Percentiles rank a stretch among this genome's conserved stretches.
Conservation (phyloP, 1,140 invertebrate genomes). For the Temnothorax longispinosus region DNA sequence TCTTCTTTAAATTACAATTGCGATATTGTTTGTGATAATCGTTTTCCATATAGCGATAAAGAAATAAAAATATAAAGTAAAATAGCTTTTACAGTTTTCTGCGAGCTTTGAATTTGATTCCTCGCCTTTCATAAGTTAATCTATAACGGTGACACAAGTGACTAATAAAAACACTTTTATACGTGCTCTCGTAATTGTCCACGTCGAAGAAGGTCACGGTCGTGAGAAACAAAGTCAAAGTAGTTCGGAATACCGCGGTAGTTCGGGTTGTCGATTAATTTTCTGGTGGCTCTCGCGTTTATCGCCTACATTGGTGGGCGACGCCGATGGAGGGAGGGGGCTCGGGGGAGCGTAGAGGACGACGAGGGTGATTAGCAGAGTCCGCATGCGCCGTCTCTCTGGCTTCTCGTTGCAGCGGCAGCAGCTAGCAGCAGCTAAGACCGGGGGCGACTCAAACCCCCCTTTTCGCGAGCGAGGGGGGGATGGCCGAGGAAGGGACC, state of each 20-base stretch:
- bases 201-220: constrained; percentile 64
- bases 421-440: constrained; percentile 75
- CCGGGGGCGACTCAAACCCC: constrained; percentile 76
- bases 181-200: neutral
- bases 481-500: constrained; percentile 68
- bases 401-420: constrained; percentile 68
- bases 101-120: neutral
- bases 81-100: neutral
- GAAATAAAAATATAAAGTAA: neutral
- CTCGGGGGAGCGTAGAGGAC: constrained; percentile 73
- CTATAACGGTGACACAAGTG: no score
- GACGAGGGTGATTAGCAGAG: constrained; percentile 78
- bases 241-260: constrained; percentile 59
- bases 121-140: neutral
- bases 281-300: constrained; percentile 67
- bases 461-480: constrained; percentile 63
- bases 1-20: neutral
- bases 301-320: constrained; percentile 54
- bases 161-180: neutral
- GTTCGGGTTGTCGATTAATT: constrained; percentile 70
- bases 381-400: constrained; percentile 80
- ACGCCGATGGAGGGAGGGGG: constrained; percentile 56
- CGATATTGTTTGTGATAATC: neutral
- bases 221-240: constrained; percentile 68
- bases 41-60: neutral